Base-by-base conservation (phyloP, 2,113 vertebrate species). In the Arvicanthis niloticus region DNA sequence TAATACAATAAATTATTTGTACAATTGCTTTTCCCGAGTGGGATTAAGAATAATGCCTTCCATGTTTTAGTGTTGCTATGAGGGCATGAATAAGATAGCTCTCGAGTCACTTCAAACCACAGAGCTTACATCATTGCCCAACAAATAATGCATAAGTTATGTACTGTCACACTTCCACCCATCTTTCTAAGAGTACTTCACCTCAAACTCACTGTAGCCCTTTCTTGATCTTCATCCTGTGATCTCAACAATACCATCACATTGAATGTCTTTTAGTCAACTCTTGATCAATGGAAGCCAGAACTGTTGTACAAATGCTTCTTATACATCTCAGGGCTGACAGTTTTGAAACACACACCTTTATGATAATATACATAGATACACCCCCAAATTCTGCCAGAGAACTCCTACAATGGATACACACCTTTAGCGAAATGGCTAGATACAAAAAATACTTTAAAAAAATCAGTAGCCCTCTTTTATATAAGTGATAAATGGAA, bases 221-320 rank as follows among this genome's bases (percentile, higher is more conserved):
- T 89, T 19, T 93, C 13, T 90, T 92, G 29, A 51, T 92, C 11
- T 26, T 26, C 62, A 60, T 11, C 26, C 7, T 93, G n/a, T 88
- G 11, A 29, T 95, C 96, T 95, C 82, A 76, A 90, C 88, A 40
- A 76, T 10, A 76, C 26, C 4, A 75, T 95, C 37, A 21, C 1
- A 17, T 37, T 91, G 10, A 16, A 92, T 96, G 13, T 72, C 13
- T 51, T 88, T 91, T 31, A 48, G 40, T 31, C 12, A 5, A 58
- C 0, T 0, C 17, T 91, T 94, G 40, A 62, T 37, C 12, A 97
- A 75, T 70, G 68, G 65, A 73, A 89, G 17, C 12, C 13, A 86
- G 37, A 89, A 24, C 26, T 82, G 26, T 72, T 58, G 19, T 67
- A 91, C 72, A 88, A 91, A 89, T 93, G 58, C 26, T 86, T 89